Evolutionary conservation across 2,797 vertebrate genomes (phyloP), one percentile per base, ranked within the genome.

Genomic region (Poliocrania exsul): DNA sequence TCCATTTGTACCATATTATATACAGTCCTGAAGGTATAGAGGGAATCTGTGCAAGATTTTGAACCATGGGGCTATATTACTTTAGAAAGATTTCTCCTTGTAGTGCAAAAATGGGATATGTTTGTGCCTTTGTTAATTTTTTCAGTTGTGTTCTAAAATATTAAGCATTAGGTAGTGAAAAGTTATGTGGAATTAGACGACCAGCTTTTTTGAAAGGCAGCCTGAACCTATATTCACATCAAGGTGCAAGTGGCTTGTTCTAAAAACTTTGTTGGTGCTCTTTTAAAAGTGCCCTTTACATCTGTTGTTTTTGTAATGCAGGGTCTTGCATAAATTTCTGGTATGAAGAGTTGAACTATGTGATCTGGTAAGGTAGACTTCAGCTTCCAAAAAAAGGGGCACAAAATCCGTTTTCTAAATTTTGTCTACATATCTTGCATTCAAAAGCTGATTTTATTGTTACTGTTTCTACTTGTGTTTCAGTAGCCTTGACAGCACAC

Each of bases 391-490:
- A 61, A 74, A 61, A 57, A 42, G 33, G 7, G 16, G 5, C 35
- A 85, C 25, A n/a, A 82, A 66, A 37, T 67, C n/a, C 70, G 35
- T 90, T 92, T 92, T 67, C 35, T 85, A 33, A 89, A 65, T 77
- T 46, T 29, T 2, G 3, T 80, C 18, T 83, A 86, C 89, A 64
- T 37, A 47, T 61, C 35, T 62, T 86, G 53, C 8, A 3, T 82
- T 82, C 46, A 87, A 85, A 70, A 74, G n/a, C 57, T 87, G 31
- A 5, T 31, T 93, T 89, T 87, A 83, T 20, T 74, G 6, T 65
- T 66, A 70, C 17, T 92, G 66, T 82, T 93, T 90, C 71, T 93
- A 60, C 80, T 81, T 6, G 2, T 81, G 13, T 95, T 93, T 90
- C 84, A 69, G 79, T 54, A 94, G 69, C 65, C 89, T 91, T 89